phyloP scores from a whole-genome alignment of 1,140 invertebrate species.

The Hypsibius dujardini region DNA sequence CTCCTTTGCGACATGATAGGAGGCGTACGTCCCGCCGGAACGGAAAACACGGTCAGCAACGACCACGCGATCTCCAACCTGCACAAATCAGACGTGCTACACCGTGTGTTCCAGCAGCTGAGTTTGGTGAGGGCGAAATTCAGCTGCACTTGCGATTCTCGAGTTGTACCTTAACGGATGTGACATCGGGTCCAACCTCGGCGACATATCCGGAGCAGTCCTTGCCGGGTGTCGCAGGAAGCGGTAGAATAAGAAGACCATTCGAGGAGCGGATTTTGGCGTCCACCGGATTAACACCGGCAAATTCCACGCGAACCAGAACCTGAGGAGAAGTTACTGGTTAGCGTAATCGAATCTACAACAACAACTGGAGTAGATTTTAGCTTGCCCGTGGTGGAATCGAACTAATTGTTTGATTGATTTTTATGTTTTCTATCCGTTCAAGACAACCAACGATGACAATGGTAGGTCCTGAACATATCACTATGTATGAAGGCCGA shows the following conservation, averaged over 20 bases:
- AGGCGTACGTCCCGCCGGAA: background rate
- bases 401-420: too few relatives aligned
- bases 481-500: too few relatives aligned
- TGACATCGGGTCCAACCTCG: background rate
- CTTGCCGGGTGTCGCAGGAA: background rate
- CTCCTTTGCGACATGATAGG: background rate
- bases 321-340: background rate
- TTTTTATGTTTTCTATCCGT: too few relatives aligned
- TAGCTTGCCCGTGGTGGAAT: too few relatives aligned
- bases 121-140: background rate
- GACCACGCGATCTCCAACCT: conserved; percentile 1
- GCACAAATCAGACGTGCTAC: background rate
- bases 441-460: too few relatives aligned
- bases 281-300: background rate
- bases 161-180: background rate
- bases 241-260: background rate
- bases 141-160: background rate
- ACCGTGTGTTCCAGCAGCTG: background rate
- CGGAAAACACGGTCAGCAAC: background rate
- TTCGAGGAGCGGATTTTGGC: background rate
- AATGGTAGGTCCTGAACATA: too few relatives aligned
- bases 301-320: background rate
- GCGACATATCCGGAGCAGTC: background rate
- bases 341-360: too few relatives aligned
- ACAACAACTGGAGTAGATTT: too few relatives aligned